A percentile compares a stretch with the other conserved stretches of the same genome.
Evolutionary conservation across 2,888 invertebrate genomes (phyloP).

Genomic region (Stegana nigrithorax): DNA sequence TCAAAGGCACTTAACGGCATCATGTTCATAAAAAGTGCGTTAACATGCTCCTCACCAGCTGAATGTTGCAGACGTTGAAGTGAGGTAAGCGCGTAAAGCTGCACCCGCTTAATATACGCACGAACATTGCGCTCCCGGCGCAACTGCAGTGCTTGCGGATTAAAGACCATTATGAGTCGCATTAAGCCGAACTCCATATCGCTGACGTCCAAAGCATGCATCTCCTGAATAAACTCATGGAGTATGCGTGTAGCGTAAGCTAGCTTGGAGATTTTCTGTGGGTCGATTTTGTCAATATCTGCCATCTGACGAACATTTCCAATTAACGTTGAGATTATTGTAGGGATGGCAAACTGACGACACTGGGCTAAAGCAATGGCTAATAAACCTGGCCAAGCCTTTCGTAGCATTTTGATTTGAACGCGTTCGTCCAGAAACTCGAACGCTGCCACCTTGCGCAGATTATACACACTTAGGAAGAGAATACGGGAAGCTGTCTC

Average conservation of each 20-base stretch:
- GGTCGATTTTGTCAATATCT: constrained; percentile 77
- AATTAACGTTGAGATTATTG: constrained; percentile 83
- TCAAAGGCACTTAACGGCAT: constrained; percentile 80
- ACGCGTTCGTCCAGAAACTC: constrained; percentile 83
- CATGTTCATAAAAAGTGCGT: constrained; percentile 71
- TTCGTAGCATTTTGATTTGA: constrained; percentile 85
- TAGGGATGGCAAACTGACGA: constrained; percentile 79
- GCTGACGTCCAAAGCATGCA: constrained; percentile 81
- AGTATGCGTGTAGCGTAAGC: constrained; percentile 84
- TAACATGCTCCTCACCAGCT: constrained; percentile 70
- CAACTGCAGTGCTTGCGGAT: constrained; percentile 73
- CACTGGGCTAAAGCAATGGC: constrained; percentile 87
- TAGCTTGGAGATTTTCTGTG: constrained; percentile 80
- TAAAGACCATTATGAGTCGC: constrained; percentile 85
- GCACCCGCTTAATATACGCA: constrained; percentile 58
- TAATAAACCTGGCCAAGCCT: constrained; percentile 93
- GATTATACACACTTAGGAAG: constrained; percentile 92
- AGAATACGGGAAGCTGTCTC: constrained; percentile 94
- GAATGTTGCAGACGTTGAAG: constrained; percentile 49
- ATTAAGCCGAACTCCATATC: constrained; percentile 90
- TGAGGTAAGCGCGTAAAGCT: constrained; percentile 56
- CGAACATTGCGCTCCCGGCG: constrained; percentile 56
- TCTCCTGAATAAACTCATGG: constrained; percentile 82
- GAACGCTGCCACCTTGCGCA: constrained; percentile 85
- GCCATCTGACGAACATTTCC: constrained; percentile 71